phyloP scores from a whole-genome alignment of 2,113 vertebrate species.

The Chaetodon trifascialis region DNA sequence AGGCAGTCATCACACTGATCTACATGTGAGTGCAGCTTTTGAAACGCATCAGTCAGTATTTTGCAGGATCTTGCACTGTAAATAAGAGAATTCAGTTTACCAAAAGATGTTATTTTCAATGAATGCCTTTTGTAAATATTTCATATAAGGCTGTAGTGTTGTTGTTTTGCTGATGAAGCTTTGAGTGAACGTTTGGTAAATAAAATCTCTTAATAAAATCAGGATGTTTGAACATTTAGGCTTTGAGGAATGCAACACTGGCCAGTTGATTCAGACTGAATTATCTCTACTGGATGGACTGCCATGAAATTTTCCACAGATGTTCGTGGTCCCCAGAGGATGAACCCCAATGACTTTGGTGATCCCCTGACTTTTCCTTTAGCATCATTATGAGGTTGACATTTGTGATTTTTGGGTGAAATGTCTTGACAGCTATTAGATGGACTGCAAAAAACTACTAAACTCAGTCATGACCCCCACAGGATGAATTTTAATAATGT shows the following conservation, averaged over 20 bases:
- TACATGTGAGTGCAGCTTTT: constrained; percentile 31
- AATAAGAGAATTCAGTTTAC: constrained; percentile 45
- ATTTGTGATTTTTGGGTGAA: too few species aligned
- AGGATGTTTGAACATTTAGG: not conserved
- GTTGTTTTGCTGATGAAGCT: constrained; percentile 34
- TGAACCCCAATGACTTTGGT: too few species aligned
- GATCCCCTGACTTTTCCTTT: too few species aligned
- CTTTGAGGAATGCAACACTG: too few species aligned
- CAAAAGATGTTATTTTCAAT: constrained; percentile 30
- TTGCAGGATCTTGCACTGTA: constrained; percentile 52
- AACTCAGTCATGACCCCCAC: too few species aligned
- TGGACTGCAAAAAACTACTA: too few species aligned
- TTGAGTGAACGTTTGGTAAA: constrained; percentile 28
- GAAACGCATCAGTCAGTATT: constrained; percentile 42
- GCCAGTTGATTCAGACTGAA: not conserved
- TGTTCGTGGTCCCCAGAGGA: too few species aligned
- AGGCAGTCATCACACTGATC: constrained; percentile 43
- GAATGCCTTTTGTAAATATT: constrained; percentile 61
- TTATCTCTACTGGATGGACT: not conserved
- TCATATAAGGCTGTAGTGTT: constrained; percentile 5
- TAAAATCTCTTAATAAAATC: constrained; percentile 14
- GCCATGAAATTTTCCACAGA: not conserved
- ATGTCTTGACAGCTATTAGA: too few species aligned
- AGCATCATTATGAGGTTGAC: too few species aligned
- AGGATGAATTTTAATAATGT: not conserved